Conservation (phyloP, 2,797 vertebrate species). For the Falco peregrinus region DNA sequence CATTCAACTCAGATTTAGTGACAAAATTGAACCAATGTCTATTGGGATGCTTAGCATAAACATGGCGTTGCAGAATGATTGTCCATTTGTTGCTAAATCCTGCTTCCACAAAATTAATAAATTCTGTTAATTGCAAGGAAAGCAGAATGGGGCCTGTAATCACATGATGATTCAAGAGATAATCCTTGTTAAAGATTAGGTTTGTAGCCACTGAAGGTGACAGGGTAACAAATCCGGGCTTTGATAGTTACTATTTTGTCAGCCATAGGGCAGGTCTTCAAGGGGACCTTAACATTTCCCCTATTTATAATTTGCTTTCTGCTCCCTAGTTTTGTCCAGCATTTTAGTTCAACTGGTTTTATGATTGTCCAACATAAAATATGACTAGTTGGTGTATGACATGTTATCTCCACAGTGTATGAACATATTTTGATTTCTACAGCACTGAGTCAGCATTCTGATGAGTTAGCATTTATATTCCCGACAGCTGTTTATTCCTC, state of each 20-base stretch:
- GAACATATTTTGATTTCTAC: conserved; percentile 61
- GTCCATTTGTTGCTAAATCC: background rate
- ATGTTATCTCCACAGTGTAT: conserved; percentile 48
- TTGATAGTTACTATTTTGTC: background rate
- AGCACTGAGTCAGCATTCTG: conserved; percentile 77
- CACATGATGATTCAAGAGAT: background rate
- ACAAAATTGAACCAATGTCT: background rate
- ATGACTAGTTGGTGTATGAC: conserved; percentile 27
- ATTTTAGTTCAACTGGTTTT: conserved; percentile 53
- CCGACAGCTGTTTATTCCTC: conserved; percentile 82
- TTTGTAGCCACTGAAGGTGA: background rate
- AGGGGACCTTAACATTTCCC: background rate
- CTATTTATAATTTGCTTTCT: conserved; percentile 8
- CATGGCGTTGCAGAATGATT: background rate
- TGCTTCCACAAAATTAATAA: background rate
- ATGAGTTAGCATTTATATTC: conserved; percentile 73
- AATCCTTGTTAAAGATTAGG: background rate
- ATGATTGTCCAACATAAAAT: conserved; percentile 32
- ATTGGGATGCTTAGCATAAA: background rate
- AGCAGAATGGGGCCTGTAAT: background rate
- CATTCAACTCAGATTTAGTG: background rate
- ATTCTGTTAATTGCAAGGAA: background rate
- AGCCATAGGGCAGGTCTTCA: background rate
- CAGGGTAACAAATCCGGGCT: background rate
- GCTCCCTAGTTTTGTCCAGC: background rate